phyloP scores from a whole-genome alignment of 2,113 vertebrate genomes.

The Bufo bufo region DNA sequence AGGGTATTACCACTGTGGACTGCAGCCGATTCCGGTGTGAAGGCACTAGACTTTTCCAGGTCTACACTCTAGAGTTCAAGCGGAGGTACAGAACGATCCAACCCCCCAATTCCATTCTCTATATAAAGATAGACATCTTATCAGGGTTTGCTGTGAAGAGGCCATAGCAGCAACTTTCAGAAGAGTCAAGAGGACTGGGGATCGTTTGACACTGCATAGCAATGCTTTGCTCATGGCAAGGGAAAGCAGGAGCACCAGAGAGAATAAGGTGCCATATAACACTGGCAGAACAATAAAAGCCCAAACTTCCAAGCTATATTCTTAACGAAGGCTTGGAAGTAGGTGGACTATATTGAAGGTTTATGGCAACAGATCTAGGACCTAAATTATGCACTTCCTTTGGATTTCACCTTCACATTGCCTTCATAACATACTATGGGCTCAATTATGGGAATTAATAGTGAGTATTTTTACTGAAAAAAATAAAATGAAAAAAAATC shows the following conservation, averaged over 20 bases:
- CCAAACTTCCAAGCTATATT: constrained; percentile 54
- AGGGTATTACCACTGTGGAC: neutral
- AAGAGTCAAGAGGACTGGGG: neutral
- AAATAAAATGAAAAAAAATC: constrained; percentile 14
- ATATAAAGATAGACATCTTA: neutral
- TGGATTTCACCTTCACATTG: constrained; percentile 58
- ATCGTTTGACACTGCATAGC: constrained; percentile 32
- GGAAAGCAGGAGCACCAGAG: constrained; percentile 55
- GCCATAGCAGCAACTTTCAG: constrained; percentile 15
- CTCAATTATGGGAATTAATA: constrained; percentile 41
- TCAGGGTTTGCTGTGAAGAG: constrained; percentile 10
- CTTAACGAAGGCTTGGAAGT: neutral
- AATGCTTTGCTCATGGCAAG: constrained; percentile 32
- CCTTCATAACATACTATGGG: constrained; percentile 53
- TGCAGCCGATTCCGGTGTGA: neutral
- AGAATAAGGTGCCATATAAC: constrained; percentile 38
- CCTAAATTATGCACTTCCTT: constrained; percentile 54
- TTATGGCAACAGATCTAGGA: constrained; percentile 63
- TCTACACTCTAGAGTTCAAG: constrained; percentile 22
- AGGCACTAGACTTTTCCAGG: constrained; percentile 57
- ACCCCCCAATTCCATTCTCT: constrained; percentile 2
- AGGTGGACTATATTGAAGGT: neutral
- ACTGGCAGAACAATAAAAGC: constrained; percentile 55
- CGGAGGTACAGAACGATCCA: neutral
- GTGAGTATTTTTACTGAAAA: constrained; percentile 16